These are phyloP conservation scores for Diachasmimorpha longicaudata DNA, from an alignment of 1,140 invertebrate genomes.

Conservation along the genomic window DNA sequence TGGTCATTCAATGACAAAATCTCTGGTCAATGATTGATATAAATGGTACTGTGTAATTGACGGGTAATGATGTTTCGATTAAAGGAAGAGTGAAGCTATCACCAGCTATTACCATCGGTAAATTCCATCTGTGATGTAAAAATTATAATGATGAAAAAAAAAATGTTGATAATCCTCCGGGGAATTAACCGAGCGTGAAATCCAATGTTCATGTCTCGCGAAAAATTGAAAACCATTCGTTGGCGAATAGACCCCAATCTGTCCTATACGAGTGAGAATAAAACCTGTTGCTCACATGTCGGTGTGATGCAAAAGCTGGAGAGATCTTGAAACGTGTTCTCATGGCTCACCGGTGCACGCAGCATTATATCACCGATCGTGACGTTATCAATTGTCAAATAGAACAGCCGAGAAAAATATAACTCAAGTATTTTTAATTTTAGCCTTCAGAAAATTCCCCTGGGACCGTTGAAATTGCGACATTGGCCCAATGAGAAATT, in stretches of 20 bases:
- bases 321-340: not conserved
- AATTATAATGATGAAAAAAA: too few species aligned
- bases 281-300: constrained; percentile 6
- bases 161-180: not conserved
- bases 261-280: not conserved
- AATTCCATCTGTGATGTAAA: not conserved
- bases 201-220: not conserved
- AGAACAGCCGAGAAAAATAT: too few species aligned
- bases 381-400: not conserved
- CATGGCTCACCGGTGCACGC: not conserved
- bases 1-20: not conserved
- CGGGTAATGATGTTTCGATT: not conserved
- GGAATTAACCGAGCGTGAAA: not conserved
- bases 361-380: not conserved
- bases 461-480: too few species aligned
- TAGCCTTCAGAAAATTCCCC: too few species aligned
- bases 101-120: not conserved
- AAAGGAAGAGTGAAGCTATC: not conserved
- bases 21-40: not conserved
- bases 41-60: not conserved
- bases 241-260: too few species aligned
- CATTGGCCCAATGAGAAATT: too few species aligned
- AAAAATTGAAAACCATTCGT: not conserved
- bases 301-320: not conserved
- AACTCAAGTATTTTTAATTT: too few species aligned